Percentiles rank a stretch among this genome's conserved stretches.
These are phyloP conservation scores for Climacteris rufus DNA, from an alignment of 2,113 vertebrate species.

Conservation along the genomic window DNA sequence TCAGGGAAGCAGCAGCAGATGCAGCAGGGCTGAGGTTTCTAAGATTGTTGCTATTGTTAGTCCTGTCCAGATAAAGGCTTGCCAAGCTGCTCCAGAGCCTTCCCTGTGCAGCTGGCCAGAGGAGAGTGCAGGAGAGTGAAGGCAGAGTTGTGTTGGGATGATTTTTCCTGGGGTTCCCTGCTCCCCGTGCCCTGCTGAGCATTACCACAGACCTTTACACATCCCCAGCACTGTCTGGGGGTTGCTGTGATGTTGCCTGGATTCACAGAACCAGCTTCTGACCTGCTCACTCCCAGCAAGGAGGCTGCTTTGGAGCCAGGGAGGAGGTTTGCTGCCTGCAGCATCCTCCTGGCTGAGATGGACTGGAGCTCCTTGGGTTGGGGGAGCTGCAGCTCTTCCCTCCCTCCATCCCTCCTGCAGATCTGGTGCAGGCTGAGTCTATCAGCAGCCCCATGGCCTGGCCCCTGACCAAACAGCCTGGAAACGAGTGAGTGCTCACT, in stretches of 20 bases:
- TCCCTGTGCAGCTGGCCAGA: background rate
- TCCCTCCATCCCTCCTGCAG: background rate
- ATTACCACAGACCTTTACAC: background rate
- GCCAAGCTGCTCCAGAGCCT: background rate
- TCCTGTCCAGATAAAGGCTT: background rate
- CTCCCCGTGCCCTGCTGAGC: fast-evolving
- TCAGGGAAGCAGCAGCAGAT: background rate
- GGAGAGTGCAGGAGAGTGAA: background rate
- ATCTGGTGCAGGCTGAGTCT: background rate
- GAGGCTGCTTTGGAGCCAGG: background rate
- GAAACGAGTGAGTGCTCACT: background rate
- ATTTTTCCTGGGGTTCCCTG: background rate
- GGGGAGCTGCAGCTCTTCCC: background rate
- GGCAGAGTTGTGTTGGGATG: background rate
- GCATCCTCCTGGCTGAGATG: background rate
- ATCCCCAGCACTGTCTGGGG: fast-evolving
- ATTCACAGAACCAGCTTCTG: background rate
- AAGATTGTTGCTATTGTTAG: background rate
- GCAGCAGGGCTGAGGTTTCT: background rate
- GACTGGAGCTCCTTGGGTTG: fast-evolving
- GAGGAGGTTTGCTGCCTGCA: background rate
- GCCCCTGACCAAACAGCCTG: background rate
- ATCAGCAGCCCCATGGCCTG: background rate
- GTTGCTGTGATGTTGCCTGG: background rate
- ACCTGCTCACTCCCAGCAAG: background rate